Conservation (phyloP, 2,888 invertebrate genomes). For the Lepetodrilus schrolli region DNA sequence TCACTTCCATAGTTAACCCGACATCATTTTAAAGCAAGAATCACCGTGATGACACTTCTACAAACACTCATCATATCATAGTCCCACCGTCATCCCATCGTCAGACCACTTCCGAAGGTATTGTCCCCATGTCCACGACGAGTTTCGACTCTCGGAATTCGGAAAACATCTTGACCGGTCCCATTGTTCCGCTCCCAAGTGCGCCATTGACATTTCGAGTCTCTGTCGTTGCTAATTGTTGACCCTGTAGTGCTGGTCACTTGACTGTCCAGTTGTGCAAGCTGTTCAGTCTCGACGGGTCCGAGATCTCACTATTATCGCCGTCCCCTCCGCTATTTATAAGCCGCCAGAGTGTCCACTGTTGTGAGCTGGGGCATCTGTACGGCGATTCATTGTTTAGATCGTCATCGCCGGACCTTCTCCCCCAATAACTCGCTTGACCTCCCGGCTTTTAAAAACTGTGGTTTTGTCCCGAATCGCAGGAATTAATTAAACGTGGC, state of each 20-base stretch:
- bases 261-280: no score
- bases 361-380: conserved; percentile 24
- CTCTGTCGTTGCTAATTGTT: background rate
- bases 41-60: no score
- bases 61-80: no score
- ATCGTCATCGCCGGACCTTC: background rate
- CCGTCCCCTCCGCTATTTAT: conserved; percentile 3
- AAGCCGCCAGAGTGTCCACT: background rate
- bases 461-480: conserved; percentile 24
- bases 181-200: background rate
- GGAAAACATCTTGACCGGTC: no score
- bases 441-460: conserved; percentile 21
- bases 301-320: background rate
- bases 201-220: background rate
- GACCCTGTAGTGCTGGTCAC: conserved; percentile 19
- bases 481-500: conserved; percentile 35
- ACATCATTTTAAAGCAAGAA: no score
- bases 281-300: background rate
- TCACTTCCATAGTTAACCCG: no score
- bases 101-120: background rate
- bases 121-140: no score
- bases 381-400: conserved; percentile 13
- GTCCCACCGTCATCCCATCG: background rate
- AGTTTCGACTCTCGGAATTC: background rate
- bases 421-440: conserved; percentile 24